Evolutionary conservation across 2,888 invertebrate genomes (phyloP), one percentile per base, ranked within the genome.

Genomic region (Keiferia lycopersicella): DNA sequence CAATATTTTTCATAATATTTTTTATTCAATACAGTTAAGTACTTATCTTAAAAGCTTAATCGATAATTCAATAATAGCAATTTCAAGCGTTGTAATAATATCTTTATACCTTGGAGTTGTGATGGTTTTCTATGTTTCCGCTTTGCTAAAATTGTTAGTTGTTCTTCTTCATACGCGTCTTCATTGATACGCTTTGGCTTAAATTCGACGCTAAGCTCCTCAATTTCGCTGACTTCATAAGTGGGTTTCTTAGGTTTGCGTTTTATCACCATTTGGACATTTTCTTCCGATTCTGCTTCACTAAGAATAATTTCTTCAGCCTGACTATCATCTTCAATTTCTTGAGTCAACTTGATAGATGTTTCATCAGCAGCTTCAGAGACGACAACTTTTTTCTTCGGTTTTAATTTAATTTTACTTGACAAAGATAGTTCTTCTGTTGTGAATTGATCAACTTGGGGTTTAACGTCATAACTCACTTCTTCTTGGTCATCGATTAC

Each of bases 341-440:
- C 94, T 86, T 94, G 92, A 60, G 92, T 91, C 59, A 95, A 90
- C 79, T 92, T 91, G 56, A 95, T 94, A 1, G 94, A 94, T 68
- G 94, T 93, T 86, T 95, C 95, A 60, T 94, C 94, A 38, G 94
- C 92, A 80, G 94, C 95, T 85, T 96, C 95, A 26, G 92, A 92
- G 75, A 93, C 90, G 10, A 93, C 94, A 16, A 91, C 84, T 63
- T 93, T 94, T 72, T 93, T 94, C 77, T 92, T 94, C 68, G 94
- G 93, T 77, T 94, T 95, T 39, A 96, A 75, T 82, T 93, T 94
- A 26, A 96, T 94, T 83, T 94, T 95, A 69, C 95, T 95, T 0
- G 94, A 94, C 86, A 95, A 93, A 12, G 94, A 94, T 67, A 95
- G 89, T 77, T 95, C 95, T 89, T 96, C 95, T 80, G 94, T 94